A percentile compares a stretch with the other conserved stretches of the same genome.
phyloP scores from a whole-genome alignment of 1,140 invertebrate species.

The Musca domestica region DNA sequence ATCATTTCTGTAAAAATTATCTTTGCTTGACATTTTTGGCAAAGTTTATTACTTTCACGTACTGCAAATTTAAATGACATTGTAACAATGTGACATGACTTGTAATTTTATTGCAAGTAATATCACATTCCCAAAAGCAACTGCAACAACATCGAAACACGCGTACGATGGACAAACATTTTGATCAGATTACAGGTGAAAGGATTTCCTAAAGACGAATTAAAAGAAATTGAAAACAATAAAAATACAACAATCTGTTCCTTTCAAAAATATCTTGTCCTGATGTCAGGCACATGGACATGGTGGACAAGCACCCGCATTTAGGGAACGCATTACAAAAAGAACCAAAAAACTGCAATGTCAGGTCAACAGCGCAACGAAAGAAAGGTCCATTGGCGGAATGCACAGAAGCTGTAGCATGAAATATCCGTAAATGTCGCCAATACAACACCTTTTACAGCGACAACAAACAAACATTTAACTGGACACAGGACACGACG shows the following conservation, averaged over 20 bases:
- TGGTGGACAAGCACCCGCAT: background rate
- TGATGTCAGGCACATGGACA: constrained; percentile 7
- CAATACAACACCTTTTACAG: constrained; percentile 10
- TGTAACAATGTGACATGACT: background rate
- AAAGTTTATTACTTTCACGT: too few species aligned
- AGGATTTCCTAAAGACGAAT: background rate
- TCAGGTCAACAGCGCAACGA: constrained; percentile 1
- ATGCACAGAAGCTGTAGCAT: background rate
- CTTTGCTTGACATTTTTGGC: too few species aligned
- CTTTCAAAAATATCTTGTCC: background rate
- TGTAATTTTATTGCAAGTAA: constrained; percentile 1
- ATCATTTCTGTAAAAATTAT: too few species aligned
- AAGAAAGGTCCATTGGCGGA: background rate
- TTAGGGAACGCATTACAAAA: background rate
- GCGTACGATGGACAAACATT: background rate
- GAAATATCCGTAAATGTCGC: constrained; percentile 2
- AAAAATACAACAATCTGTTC: too few species aligned
- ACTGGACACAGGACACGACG: background rate
- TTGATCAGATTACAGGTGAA: constrained; percentile 10
- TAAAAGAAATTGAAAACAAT: too few species aligned
- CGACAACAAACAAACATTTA: constrained; percentile 7
- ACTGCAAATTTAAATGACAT: background rate
- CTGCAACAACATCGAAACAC: too few species aligned
- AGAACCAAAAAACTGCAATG: constrained; percentile 2
- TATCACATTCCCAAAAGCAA: background rate